Evolutionary conservation across 2,113 vertebrate genomes (phyloP), one percentile per base, ranked within the genome.

Genomic region (Strix uralensis): DNA sequence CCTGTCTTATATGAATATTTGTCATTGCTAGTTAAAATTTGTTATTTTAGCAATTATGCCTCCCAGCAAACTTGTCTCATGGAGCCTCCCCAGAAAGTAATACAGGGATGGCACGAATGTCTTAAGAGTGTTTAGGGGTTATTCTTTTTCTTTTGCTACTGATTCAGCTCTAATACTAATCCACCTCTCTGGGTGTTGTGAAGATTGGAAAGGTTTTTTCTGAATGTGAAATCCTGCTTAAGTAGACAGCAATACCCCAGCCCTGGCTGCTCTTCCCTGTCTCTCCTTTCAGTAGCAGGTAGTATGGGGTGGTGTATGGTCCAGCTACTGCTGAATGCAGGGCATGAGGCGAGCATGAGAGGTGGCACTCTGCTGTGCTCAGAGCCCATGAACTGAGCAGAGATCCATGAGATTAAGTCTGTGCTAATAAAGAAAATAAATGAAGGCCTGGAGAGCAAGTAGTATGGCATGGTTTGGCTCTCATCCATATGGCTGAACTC

Each of bases 331-430:
- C 34, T 86, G 27, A 55, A 7, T 13, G 7, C 30, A 62, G 42
- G 27, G 46, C 40, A 70, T 32, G 29, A 73, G 22, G 9, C 1
- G 2, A 78, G 15, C 40, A 36, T 0, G 2, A 52, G 47, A n/a
- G 29, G 9, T 62, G 30, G 22, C 15, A n/a, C 5, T 23, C 6
- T 30, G 27, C 32, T 85, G 32, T 34, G 13, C 20, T 55, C 16
- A 54, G 71, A 73, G 10, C 18, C 32, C 22, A 46, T 61, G 59
- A 9, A 25, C 9, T 20, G 21, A 51, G 38, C 8, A 75, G 34
- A 36, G 19, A 49, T 47, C 22, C 54, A 11, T 13, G 5, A 18
- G 20, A 44, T 15, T 52, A 25, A 32, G 32, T 38, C 30, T 2
- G 1, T 57, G 26, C 30, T 72, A 30, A 34, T 63, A n/a, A 72